phyloP scores from a whole-genome alignment of 1,140 invertebrate genomes.

The Cydia splendana region DNA sequence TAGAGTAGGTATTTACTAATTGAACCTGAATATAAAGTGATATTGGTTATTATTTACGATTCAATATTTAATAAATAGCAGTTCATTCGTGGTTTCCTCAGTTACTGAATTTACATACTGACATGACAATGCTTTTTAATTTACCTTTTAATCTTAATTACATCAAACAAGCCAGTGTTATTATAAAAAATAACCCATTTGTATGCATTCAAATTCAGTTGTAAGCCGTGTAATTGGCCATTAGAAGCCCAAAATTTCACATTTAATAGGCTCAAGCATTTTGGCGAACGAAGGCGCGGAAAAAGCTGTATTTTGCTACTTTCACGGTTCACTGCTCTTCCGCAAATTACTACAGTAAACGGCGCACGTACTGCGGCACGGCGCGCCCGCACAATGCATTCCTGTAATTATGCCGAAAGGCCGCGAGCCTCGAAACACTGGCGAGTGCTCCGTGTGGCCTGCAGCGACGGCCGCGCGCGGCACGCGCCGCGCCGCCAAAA shows the following conservation, averaged over 20 bases:
- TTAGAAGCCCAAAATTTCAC: not conserved
- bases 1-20: not conserved
- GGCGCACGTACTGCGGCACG: conserved; percentile 50
- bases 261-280: conserved; percentile 7
- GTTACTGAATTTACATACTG: not conserved
- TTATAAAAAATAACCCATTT: not conserved
- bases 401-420: conserved; percentile 70
- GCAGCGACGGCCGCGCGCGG: not conserved
- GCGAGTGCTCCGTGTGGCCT: conserved; percentile 34
- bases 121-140: not conserved
- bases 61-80: not conserved
- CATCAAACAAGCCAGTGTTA: not conserved
- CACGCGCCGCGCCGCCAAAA: conserved; percentile 34
- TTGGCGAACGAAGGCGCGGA: conserved; percentile 13
- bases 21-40: not conserved
- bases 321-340: conserved; percentile 59
- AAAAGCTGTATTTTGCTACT: conserved; percentile 57
- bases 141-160: not conserved
- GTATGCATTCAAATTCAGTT: not conserved
- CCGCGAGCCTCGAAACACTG: conserved; percentile 50
- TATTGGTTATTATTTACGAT: not conserved
- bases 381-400: conserved; percentile 64
- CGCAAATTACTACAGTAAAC: conserved; percentile 63
- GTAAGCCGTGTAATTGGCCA: not conserved
- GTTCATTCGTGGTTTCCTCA: not conserved